Percentiles rank a stretch among this genome's conserved stretches.
Conservation (phyloP, 2,888 invertebrate genomes). For the Limnephilus auricula region DNA sequence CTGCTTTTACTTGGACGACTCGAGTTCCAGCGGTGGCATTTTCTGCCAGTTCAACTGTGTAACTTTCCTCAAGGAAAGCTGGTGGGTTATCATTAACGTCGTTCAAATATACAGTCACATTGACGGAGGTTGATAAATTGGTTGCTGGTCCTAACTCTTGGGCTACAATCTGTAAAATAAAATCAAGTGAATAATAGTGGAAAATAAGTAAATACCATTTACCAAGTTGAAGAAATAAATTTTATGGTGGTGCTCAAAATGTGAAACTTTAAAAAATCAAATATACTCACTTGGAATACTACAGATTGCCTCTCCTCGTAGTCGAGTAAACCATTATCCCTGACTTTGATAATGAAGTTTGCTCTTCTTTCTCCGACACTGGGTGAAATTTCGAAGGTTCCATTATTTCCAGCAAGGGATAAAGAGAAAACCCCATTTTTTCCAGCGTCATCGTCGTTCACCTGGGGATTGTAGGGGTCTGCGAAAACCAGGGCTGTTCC, state of each 20-base stretch:
- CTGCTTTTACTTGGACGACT: slow-evolving; percentile 87
- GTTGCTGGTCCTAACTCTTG: slow-evolving; percentile 88
- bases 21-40: slow-evolving; percentile 86
- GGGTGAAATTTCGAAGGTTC: slow-evolving; percentile 92
- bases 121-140: slow-evolving; percentile 85
- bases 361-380: slow-evolving; percentile 87
- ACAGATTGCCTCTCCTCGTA: slow-evolving; percentile 89
- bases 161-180: slow-evolving; percentile 82
- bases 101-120: slow-evolving; percentile 87
- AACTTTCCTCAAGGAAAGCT: slow-evolving; percentile 84
- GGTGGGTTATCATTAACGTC: slow-evolving; percentile 95
- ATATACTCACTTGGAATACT: slow-evolving; percentile 81
- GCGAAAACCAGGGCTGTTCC: slow-evolving; percentile 86
- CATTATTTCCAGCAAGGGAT: slow-evolving; percentile 87
- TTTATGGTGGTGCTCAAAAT: neutral
- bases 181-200: neutral
- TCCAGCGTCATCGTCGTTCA: slow-evolving; percentile 88
- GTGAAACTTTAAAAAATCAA: neutral
- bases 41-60: slow-evolving; percentile 87
- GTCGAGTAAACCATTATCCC: slow-evolving; percentile 89
- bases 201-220: neutral
- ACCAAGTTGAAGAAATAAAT: neutral
- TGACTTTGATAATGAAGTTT: slow-evolving; percentile 89
- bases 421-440: slow-evolving; percentile 90
- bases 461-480: slow-evolving; percentile 84